Conservation (phyloP, 2,797 vertebrate genomes). For the Varecia variegata region DNA sequence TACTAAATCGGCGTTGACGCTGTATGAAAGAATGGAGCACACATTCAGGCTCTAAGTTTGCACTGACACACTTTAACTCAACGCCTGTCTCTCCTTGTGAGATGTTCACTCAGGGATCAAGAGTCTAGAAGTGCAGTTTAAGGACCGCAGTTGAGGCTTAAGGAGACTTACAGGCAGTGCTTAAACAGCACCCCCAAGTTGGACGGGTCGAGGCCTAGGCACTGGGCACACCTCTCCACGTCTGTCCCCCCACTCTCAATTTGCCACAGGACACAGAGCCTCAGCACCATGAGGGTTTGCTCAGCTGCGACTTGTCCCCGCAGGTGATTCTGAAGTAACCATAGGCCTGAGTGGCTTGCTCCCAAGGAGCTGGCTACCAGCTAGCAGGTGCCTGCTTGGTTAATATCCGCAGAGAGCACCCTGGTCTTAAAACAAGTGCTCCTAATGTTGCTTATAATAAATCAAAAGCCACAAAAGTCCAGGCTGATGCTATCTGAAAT, state of each 20-base stretch:
- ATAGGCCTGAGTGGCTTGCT: too few relatives aligned
- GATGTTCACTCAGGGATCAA: neutral
- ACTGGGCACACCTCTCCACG: rapidly evolving
- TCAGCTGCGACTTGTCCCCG: rapidly evolving
- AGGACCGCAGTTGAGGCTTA: neutral
- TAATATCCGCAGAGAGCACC: neutral
- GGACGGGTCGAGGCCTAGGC: neutral
- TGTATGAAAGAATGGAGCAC: neutral
- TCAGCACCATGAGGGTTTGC: neutral
- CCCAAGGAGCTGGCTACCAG: neutral
- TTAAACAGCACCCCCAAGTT: rapidly evolving
- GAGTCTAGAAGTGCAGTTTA: neutral
- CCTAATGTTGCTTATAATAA: neutral
- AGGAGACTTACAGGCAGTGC: neutral
- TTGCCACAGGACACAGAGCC: neutral
- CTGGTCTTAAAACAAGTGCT: neutral
- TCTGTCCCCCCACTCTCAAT: neutral
- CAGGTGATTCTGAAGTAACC: neutral
- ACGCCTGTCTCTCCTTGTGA: neutral
- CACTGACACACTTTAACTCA: neutral
- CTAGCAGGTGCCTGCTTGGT: neutral
- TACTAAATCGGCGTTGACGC: neutral
- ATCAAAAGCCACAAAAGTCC: neutral
- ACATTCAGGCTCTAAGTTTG: neutral
- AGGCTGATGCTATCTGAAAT: neutral